Conservation (phyloP, 2,888 invertebrate species). For the Ophonus ardosiacus region DNA sequence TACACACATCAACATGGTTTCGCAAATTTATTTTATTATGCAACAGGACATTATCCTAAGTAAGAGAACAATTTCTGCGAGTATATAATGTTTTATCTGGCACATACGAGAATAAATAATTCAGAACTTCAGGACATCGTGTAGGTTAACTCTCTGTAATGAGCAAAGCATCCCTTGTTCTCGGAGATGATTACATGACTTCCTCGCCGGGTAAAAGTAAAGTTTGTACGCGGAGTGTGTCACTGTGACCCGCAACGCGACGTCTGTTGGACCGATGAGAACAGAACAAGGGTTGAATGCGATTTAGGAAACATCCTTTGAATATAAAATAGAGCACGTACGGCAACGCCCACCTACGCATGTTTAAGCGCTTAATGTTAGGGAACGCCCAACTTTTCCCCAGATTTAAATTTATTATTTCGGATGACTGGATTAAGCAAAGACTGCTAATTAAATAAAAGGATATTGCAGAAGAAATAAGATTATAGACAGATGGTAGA, state of each 20-base stretch:
- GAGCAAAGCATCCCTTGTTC: background rate
- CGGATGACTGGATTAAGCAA: background rate
- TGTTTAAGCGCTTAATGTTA: conserved; percentile 33
- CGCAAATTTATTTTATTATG: background rate
- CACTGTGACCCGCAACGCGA: background rate
- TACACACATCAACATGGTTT: background rate
- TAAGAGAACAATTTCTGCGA: background rate
- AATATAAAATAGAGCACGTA: conserved; percentile 35
- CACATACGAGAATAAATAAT: background rate
- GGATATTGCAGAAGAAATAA: too few relatives aligned
- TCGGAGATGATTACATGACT: conserved; percentile 12
- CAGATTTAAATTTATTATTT: conserved; percentile 19
- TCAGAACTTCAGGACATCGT: background rate
- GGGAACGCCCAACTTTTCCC: conserved; percentile 28
- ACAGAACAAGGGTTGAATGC: conserved; percentile 35
- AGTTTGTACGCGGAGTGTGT: conserved; percentile 1
- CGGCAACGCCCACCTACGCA: conserved; percentile 22
- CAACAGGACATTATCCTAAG: background rate
- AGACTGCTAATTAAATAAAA: background rate
- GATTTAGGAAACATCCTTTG: conserved; percentile 41
- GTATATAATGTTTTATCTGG: background rate
- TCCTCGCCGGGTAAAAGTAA: conserved; percentile 18
- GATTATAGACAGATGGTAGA: too few relatives aligned
- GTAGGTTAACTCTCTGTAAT: background rate
- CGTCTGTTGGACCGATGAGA: background rate